phyloP scores from a whole-genome alignment of 2,113 vertebrate species.

The Pardalotus punctatus region DNA sequence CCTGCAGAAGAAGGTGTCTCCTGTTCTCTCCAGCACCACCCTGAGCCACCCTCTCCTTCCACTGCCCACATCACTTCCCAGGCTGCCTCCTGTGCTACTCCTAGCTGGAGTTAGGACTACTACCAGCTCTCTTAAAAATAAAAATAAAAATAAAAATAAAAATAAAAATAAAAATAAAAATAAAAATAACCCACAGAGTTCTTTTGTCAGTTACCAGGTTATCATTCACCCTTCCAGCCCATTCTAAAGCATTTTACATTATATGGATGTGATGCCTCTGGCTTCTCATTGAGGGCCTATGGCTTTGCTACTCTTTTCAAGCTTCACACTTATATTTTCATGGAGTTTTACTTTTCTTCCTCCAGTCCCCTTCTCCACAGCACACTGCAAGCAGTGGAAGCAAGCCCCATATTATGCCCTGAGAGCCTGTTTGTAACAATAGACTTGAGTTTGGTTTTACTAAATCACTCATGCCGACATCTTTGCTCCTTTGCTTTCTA shows the following conservation, averaged over 20 bases:
- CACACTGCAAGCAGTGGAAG: not conserved
- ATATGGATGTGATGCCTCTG: not conserved
- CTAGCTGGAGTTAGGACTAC: not conserved
- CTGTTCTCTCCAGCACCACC: not conserved
- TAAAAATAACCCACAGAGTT: not conserved
- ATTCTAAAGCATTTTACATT: not conserved
- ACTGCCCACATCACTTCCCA: not conserved
- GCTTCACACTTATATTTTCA: not conserved
- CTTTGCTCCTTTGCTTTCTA: not conserved
- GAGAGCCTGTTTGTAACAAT: not conserved
- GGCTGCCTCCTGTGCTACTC: not conserved
- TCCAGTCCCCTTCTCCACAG: not conserved
- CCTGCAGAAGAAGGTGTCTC: not conserved
- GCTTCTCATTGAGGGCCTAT: not conserved
- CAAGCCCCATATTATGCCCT: not conserved
- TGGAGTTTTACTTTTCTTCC: not conserved
- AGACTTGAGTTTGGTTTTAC: not conserved
- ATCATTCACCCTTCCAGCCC: not conserved
- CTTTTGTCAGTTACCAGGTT: not conserved
- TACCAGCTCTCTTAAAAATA: not conserved
- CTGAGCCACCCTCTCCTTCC: not conserved
- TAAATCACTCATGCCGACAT: not conserved
- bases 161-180: too few species aligned
- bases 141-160: too few species aligned
- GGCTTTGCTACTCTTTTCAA: not conserved